phyloP scores from a whole-genome alignment of 1,140 invertebrate species.

The Calycopis cecrops region DNA sequence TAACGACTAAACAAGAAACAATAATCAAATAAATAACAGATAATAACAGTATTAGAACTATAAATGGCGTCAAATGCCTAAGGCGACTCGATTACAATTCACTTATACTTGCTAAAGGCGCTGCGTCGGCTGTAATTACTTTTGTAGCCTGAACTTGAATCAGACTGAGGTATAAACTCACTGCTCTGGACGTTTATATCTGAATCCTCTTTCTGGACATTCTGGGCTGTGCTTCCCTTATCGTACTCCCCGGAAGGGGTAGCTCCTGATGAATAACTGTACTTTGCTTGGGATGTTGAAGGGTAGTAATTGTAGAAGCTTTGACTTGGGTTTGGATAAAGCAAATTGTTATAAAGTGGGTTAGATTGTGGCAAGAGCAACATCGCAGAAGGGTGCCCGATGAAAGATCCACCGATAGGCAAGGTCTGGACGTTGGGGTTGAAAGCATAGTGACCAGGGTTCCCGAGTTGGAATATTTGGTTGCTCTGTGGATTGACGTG shows the following conservation, averaged over 20 bases:
- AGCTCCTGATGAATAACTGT: slow-evolving; percentile 43
- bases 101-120: slow-evolving; percentile 35
- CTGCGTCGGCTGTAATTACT: slow-evolving; percentile 33
- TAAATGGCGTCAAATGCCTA: neutral
- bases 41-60: slow-evolving; percentile 12
- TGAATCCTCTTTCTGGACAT: slow-evolving; percentile 44
- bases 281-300: slow-evolving; percentile 55
- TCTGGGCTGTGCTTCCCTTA: slow-evolving; percentile 42
- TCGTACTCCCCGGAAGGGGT: slow-evolving; percentile 47
- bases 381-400: slow-evolving; percentile 54
- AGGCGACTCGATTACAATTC: slow-evolving; percentile 15
- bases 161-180: slow-evolving; percentile 46
- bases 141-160: slow-evolving; percentile 44
- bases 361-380: slow-evolving; percentile 52
- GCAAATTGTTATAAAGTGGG: slow-evolving; percentile 52
- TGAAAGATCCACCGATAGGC: slow-evolving; percentile 36
- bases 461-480: slow-evolving; percentile 21
- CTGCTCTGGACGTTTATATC: slow-evolving; percentile 36
- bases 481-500: slow-evolving; percentile 31
- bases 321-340: slow-evolving; percentile 49
- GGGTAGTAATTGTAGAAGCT: slow-evolving; percentile 66
- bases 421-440: slow-evolving; percentile 41
- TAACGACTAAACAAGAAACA: slow-evolving; percentile 10
- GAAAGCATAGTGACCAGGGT: slow-evolving; percentile 45
- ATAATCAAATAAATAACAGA: slow-evolving; percentile 20